Evolutionary conservation across 2,888 invertebrate species (phyloP).

Genomic region (Tillus elongatus): DNA sequence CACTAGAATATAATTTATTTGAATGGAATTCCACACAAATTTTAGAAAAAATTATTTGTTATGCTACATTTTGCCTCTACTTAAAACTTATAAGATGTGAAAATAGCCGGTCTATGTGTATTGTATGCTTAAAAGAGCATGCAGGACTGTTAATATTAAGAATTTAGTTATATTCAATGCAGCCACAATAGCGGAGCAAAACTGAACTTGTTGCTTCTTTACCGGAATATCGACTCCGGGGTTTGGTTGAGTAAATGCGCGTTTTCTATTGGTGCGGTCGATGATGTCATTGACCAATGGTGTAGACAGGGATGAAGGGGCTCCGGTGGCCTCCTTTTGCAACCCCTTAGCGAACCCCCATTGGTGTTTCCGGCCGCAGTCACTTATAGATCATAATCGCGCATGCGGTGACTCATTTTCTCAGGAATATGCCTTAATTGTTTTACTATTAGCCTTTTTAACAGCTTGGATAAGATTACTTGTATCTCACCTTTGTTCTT

Average conservation of each 20-base stretch:
- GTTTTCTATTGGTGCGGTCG: constrained; percentile 27
- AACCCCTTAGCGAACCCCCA: constrained; percentile 26
- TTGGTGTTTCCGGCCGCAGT: constrained; percentile 37
- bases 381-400: constrained; percentile 30
- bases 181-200: not conserved
- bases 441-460: no score
- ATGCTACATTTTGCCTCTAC: no score
- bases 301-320: constrained; percentile 20
- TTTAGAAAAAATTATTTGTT: no score
- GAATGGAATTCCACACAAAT: no score
- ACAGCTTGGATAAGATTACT: no score
- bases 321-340: constrained; percentile 35
- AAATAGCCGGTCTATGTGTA: no score
- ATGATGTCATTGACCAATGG: constrained; percentile 35
- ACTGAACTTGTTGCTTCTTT: constrained; percentile 4
- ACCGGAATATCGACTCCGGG: constrained; percentile 5
- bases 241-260: not conserved
- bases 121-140: no score
- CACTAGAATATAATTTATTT: no score
- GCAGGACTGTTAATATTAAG: no score
- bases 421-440: not conserved
- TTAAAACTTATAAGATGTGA: no score
- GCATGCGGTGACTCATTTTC: constrained; percentile 29
- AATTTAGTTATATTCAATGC: no score
- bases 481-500: no score